Percentiles rank a stretch among this genome's conserved stretches.
Conservation (phyloP, 2,797 vertebrate genomes). For the Petrocephalus schoutedeni region DNA sequence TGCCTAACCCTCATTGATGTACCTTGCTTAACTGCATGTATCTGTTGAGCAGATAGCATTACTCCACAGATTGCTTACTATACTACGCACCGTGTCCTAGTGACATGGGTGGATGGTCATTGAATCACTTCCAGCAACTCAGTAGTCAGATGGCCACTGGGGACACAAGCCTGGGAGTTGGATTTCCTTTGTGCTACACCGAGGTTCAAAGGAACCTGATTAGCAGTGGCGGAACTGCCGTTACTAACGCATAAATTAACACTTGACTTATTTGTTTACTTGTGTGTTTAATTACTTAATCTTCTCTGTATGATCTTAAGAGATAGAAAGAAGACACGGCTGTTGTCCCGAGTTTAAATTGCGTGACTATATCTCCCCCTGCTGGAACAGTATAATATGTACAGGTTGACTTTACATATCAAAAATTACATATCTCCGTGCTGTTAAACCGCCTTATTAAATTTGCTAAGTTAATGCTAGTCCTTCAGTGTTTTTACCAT, state of each 20-base stretch:
- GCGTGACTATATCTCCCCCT: slow-evolving; percentile 31
- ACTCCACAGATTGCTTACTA: neutral
- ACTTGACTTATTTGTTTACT: neutral
- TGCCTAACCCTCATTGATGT: neutral
- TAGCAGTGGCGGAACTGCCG: neutral
- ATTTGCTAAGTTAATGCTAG: neutral
- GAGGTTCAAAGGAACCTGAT: neutral
- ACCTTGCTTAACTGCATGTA: neutral
- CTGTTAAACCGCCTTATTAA: neutral
- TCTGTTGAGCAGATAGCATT: neutral
- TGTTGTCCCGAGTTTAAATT: neutral
- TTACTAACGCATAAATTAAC: no score
- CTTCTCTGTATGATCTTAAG: neutral
- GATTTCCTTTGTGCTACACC: neutral
- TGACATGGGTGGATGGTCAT: neutral
- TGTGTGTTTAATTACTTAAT: neutral
- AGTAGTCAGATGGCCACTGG: neutral
- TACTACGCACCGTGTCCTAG: neutral
- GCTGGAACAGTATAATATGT: slow-evolving; percentile 23
- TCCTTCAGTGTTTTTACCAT: slow-evolving; percentile 2
- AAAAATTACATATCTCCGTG: no score
- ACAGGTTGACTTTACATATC: neutral
- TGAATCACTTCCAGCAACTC: neutral
- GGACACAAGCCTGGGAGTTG: neutral
- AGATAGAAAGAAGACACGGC: neutral